A percentile compares a stretch with the other conserved stretches of the same genome.
These are phyloP conservation scores for Entelurus aequoreus DNA, from an alignment of 2,113 vertebrate species.

Conservation along the genomic window DNA sequence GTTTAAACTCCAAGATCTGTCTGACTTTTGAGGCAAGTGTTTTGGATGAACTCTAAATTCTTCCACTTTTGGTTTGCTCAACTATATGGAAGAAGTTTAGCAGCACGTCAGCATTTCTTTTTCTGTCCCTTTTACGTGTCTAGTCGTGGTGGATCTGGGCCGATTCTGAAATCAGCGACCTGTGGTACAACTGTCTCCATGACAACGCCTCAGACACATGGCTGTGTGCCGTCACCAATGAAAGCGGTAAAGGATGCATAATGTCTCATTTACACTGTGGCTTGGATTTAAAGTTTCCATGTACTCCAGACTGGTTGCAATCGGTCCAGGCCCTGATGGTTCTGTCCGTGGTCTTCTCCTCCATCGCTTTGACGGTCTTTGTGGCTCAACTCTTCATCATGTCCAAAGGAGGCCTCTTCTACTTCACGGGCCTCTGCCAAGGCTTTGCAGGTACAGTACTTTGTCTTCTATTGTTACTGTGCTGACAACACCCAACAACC, in stretches of 20 bases:
- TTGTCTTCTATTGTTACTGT: not conserved
- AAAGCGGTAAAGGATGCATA: conserved; percentile 67
- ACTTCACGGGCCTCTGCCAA: conserved; percentile 82
- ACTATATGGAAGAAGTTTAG: no score
- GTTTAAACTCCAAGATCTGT: no score
- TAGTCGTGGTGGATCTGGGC: conserved; percentile 84
- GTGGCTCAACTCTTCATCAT: conserved; percentile 80
- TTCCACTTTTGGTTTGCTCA: no score
- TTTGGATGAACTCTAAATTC: no score
- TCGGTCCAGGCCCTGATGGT: conserved; percentile 85
- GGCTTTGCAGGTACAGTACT: conserved; percentile 69
- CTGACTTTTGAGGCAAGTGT: no score
- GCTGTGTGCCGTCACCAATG: conserved; percentile 70
- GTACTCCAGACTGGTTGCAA: conserved; percentile 77
- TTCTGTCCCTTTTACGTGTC: not conserved
- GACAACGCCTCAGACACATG: conserved; percentile 65
- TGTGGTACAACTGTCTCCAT: conserved; percentile 81
- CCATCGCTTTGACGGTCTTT: conserved; percentile 82
- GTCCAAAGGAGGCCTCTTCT: conserved; percentile 79
- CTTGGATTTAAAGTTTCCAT: not conserved
- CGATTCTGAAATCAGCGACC: conserved; percentile 73
- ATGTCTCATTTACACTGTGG: not conserved
- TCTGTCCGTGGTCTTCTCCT: conserved; percentile 80
- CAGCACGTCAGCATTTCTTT: no score
- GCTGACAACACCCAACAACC: no score